Percentiles rank a stretch among this genome's conserved stretches.
Evolutionary conservation across 2,797 vertebrate genomes (phyloP).

Genomic region (Cyprinella venusta): DNA sequence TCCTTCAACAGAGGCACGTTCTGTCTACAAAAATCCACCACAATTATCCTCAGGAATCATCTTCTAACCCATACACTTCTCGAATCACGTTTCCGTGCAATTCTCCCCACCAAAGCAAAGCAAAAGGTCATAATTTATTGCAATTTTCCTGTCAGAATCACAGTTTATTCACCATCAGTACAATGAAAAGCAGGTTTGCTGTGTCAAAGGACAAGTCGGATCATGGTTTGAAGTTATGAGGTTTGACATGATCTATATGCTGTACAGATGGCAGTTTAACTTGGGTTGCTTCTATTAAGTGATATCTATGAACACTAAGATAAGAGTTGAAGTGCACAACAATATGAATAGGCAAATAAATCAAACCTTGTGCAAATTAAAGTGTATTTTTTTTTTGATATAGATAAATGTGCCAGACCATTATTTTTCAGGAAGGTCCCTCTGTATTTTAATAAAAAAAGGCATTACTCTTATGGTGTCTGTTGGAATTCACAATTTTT

Average conservation of each 20-base stretch:
- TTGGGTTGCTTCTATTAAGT: not conserved
- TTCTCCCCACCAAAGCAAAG: conserved; percentile 13
- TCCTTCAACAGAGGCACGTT: conserved; percentile 66
- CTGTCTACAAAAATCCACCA: conserved; percentile 67
- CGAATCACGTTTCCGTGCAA: conserved; percentile 22
- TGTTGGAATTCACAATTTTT: no score
- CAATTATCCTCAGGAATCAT: conserved; percentile 50
- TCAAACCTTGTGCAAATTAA: not conserved
- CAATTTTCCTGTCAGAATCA: conserved; percentile 47
- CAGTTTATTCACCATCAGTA: conserved; percentile 15
- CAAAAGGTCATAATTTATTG: conserved; percentile 33
- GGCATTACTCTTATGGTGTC: not conserved
- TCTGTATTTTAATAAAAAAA: not conserved
- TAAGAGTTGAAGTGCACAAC: not conserved
- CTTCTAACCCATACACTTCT: conserved; percentile 23
- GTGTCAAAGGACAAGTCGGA: conserved; percentile 29
- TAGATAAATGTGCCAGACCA: not conserved
- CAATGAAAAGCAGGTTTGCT: conserved; percentile 32
- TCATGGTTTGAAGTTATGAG: conserved; percentile 14
- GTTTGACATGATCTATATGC: conserved; percentile 43
- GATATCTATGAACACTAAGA: not conserved
- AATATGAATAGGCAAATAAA: conserved; percentile 12
- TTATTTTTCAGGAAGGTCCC: not conserved
- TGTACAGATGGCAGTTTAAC: conserved; percentile 32
- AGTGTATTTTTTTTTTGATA: not conserved